These are phyloP conservation scores for Tetragonula carbonaria DNA, from an alignment of 2,888 invertebrate genomes.

Conservation along the genomic window DNA sequence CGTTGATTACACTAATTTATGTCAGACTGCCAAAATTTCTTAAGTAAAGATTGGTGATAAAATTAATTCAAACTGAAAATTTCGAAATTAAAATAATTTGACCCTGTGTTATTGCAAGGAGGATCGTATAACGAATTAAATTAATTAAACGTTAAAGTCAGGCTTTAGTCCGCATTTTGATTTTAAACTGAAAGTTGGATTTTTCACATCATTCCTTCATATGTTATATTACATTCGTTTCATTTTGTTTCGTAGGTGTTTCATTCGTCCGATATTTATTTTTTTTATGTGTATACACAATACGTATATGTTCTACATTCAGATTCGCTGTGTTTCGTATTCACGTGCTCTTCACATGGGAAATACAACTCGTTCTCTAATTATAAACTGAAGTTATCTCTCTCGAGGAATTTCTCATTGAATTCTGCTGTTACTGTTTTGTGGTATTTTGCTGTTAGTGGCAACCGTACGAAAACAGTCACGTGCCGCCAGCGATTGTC, in stretches of 20 bases:
- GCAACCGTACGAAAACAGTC: neutral
- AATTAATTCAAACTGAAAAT: too few relatives aligned
- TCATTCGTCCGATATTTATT: neutral
- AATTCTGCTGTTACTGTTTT: neutral
- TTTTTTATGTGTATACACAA: too few relatives aligned
- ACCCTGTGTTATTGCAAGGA: too few relatives aligned
- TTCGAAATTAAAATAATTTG: too few relatives aligned
- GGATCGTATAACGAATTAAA: neutral
- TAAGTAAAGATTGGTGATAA: too few relatives aligned
- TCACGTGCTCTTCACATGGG: neutral
- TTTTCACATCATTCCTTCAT: neutral
- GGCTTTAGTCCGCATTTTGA: neutral
- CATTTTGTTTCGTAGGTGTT: neutral
- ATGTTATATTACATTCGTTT: neutral
- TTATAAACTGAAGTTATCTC: neutral
- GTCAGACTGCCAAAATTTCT: too few relatives aligned
- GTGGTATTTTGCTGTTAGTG: too few relatives aligned
- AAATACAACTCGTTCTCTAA: neutral
- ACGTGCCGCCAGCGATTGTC: neutral
- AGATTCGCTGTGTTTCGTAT: neutral
- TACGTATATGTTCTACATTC: too few relatives aligned
- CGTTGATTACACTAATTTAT: too few relatives aligned
- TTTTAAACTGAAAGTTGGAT: neutral
- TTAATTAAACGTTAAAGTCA: neutral
- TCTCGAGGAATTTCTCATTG: neutral